Conservation (phyloP, 2,113 vertebrate genomes). For the Bambusicola thoracicus region DNA sequence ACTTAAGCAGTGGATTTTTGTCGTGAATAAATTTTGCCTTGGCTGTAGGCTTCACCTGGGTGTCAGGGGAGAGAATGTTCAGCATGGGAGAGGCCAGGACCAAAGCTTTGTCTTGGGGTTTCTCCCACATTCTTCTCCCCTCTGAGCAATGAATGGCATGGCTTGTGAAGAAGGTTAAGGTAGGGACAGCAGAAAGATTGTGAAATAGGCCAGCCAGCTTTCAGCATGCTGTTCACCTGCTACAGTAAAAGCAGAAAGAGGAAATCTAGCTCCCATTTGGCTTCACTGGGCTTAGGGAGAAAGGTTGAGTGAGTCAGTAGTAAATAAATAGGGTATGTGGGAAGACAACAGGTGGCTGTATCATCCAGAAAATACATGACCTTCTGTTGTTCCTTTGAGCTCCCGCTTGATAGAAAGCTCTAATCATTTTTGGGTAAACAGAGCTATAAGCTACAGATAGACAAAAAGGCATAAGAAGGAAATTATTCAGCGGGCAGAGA, state of each 20-base stretch:
- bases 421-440: conserved; percentile 26
- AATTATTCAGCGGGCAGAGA: neutral
- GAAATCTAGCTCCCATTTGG: neutral
- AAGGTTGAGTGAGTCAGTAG: neutral
- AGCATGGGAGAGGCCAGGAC: neutral
- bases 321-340: neutral
- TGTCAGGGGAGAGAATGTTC: neutral
- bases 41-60: neutral
- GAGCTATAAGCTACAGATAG: conserved; percentile 4
- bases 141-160: neutral
- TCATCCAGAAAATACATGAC: neutral
- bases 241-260: neutral
- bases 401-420: conserved; percentile 14
- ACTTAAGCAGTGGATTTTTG: neutral
- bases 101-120: neutral
- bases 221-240: neutral
- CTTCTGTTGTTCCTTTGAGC: neutral
- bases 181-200: neutral
- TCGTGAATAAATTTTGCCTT: neutral
- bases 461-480: neutral
- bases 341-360: neutral
- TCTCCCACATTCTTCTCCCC: neutral
- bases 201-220: neutral
- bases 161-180: neutral
- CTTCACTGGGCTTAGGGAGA: fast-evolving